Percentiles rank a stretch among this genome's conserved stretches.
Evolutionary conservation across 2,113 vertebrate genomes (phyloP).

Genomic region (Mesitornis unicolor): DNA sequence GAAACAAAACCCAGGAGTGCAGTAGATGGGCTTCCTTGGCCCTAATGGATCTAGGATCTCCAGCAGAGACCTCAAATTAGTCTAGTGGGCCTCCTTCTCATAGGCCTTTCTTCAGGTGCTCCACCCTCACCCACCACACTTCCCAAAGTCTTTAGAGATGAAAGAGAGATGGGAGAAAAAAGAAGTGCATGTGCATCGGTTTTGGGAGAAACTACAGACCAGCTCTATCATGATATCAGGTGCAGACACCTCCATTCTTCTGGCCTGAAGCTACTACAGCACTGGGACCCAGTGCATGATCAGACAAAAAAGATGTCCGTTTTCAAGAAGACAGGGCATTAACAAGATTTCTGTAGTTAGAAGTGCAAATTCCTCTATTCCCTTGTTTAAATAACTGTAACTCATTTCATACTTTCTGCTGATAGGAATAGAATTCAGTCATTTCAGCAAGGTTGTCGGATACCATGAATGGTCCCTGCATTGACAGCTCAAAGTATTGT

Average conservation of each 20-base stretch:
- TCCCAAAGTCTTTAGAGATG: background rate
- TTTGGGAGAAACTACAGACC: background rate
- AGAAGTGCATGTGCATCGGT: background rate
- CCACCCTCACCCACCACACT: background rate
- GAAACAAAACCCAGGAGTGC: background rate
- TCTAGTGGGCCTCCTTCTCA: background rate
- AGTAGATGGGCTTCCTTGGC: background rate
- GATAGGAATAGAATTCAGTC: background rate
- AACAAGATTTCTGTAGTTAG: background rate
- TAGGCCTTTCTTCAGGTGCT: background rate
- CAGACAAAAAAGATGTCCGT: background rate
- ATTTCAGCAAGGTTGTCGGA: conserved; percentile 11
- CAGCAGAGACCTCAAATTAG: background rate
- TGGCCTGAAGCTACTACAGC: background rate
- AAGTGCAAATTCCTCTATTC: background rate
- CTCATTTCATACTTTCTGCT: conserved; percentile 2
- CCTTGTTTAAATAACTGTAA: background rate
- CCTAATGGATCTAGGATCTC: background rate
- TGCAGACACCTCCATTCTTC: background rate
- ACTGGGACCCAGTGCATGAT: background rate
- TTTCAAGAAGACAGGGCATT: background rate
- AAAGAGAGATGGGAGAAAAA: background rate
- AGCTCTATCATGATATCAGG: background rate
- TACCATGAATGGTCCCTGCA: background rate
- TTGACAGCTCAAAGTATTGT: conserved; percentile 18